These are phyloP conservation scores for Myioborus melanocephalus DNA, from an alignment of 2,797 vertebrate species.

Conservation along the genomic window DNA sequence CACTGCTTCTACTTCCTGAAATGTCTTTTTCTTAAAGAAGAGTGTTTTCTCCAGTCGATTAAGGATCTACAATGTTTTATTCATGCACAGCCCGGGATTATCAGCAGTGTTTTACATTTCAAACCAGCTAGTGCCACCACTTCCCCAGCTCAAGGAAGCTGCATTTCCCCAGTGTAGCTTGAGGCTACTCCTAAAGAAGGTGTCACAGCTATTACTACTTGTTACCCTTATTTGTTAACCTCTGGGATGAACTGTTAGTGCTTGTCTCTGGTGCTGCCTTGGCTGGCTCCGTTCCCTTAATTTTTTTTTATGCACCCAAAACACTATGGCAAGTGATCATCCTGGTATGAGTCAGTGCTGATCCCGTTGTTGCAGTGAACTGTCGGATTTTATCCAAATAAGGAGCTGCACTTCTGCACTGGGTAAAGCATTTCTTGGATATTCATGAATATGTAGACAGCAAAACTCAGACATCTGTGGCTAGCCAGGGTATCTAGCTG, in stretches of 20 bases:
- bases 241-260: slow-evolving; percentile 10
- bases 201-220: slow-evolving; percentile 6
- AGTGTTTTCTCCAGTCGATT: slow-evolving; percentile 6
- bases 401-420: neutral
- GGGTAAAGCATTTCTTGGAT: neutral
- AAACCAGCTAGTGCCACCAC: slow-evolving; percentile 15
- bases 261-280: neutral
- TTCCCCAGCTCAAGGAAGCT: neutral
- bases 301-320: neutral
- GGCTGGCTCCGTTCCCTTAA: neutral
- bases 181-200: slow-evolving; percentile 31
- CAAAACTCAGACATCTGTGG: neutral
- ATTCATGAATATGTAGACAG: neutral
- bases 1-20: slow-evolving; percentile 7
- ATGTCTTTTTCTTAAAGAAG: slow-evolving; percentile 7
- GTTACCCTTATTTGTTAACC: slow-evolving; percentile 21
- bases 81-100: slow-evolving; percentile 2
- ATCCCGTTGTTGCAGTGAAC: neutral
- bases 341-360: slow-evolving; percentile 42
- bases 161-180: neutral
- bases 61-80: slow-evolving; percentile 39
- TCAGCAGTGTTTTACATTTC: slow-evolving; percentile 47
- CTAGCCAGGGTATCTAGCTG: neutral
- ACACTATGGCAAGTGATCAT: neutral
- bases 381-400: slow-evolving; percentile 56